Base-by-base conservation (phyloP, 1,140 invertebrate species). In the Drosophila fuyamai region DNA sequence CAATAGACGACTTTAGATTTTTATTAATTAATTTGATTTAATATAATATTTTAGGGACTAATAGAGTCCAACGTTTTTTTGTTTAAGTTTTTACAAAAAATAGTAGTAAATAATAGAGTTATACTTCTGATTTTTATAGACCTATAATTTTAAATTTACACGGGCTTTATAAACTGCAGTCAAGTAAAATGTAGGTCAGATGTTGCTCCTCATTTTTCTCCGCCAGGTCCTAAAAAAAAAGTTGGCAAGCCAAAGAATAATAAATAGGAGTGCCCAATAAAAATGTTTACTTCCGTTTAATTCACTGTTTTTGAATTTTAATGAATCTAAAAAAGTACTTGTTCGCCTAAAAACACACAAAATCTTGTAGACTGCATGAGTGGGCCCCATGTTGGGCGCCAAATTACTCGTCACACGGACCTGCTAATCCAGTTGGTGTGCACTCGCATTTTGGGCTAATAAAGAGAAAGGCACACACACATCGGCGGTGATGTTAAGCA, bases 371-470 rank as follows among this genome's bases (percentile, higher is more conserved):
- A 18, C 9, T 36, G 43, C 35, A 14, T 12, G 47, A 27, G 32
- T 41, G 6, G 27, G 18, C 14, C 38, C 29, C 32, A 58, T 5
- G 55, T 73, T 74, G 60, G 56, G 51, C 61, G 47, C 41, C 53
- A 43, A 40, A 47, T 29, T 16, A 43, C 23, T 8, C 35, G 23
- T 16, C 14, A 32, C n/a, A 29, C 43, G 43, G 29, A 16, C 48
- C 68, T 40, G 29, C 27, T 54, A 46, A 73, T 50, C 70, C 53
- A 48, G 44, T 27, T 38, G 13, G 27, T 47, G 46, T 43, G 40
- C 53, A 46, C 57, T 59, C 56, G 58, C 61, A 65, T 67, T 79
- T 76, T 10, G 48, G 62, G 57, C 65, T 76, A 84, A 76, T 84
- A 61, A 78, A 74, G 57, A 65, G 36, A 48, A 44, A 32, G 60